These are phyloP conservation scores for Amiota mariae DNA, from an alignment of 2,888 invertebrate genomes.

Conservation along the genomic window DNA sequence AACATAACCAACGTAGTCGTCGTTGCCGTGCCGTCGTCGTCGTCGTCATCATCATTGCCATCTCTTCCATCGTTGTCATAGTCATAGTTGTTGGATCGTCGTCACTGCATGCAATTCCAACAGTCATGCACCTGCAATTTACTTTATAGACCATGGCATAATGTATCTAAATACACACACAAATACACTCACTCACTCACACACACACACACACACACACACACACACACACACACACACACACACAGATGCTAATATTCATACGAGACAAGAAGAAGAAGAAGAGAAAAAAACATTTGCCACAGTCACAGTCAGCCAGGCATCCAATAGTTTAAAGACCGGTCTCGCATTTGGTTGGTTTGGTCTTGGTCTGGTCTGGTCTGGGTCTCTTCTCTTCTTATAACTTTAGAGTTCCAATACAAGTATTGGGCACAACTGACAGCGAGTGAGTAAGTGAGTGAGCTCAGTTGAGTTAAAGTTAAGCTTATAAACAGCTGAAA, in stretches of 20 bases:
- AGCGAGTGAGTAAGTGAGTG: neutral
- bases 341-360: conserved; percentile 44
- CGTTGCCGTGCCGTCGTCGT: too few species aligned
- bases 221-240: conserved; percentile 30
- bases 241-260: conserved; percentile 32
- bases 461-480: neutral
- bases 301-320: conserved; percentile 47
- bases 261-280: neutral
- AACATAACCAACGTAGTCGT: conserved; percentile 1
- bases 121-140: conserved; percentile 73
- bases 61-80: conserved; percentile 30
- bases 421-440: neutral
- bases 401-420: neutral
- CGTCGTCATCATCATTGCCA: conserved; percentile 13
- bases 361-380: conserved; percentile 31
- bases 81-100: conserved; percentile 47
- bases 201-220: conserved; percentile 37
- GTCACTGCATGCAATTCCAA: conserved; percentile 60
- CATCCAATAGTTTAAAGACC: conserved; percentile 58
- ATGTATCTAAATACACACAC: conserved; percentile 53
- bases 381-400: conserved; percentile 25
- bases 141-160: conserved; percentile 73
- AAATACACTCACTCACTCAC: conserved; percentile 28
- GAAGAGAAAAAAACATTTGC: neutral
- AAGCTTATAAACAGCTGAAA: conserved; percentile 59